phyloP scores from a whole-genome alignment of 2,113 vertebrate genomes.

The Spilogale gracilis region DNA sequence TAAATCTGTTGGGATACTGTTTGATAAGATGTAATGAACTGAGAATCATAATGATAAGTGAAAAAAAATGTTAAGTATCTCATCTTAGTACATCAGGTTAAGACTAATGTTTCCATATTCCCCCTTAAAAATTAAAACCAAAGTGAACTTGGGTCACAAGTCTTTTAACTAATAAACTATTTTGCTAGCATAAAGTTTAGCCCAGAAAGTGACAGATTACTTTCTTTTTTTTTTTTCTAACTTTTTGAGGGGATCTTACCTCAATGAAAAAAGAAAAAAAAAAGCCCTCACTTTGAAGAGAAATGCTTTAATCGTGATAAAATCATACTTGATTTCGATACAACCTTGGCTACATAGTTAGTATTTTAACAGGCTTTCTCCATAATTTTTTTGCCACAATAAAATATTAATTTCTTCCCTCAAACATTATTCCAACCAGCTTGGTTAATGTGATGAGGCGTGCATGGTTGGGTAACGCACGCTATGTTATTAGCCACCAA shows the following conservation, averaged over 20 bases:
- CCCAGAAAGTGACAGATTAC: neutral
- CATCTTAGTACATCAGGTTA: neutral
- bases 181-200: neutral
- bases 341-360: neutral
- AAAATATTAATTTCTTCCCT: conserved; percentile 41
- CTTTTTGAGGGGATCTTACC: neutral
- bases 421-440: neutral
- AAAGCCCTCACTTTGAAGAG: neutral
- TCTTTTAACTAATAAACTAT: neutral
- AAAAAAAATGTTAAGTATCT: neutral
- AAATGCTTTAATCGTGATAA: conserved; percentile 23
- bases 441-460: conserved; percentile 44
- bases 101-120: neutral
- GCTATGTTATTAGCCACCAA: conserved; percentile 40
- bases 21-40: neutral
- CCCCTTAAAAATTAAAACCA: neutral
- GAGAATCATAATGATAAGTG: neutral
- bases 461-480: neutral
- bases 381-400: neutral
- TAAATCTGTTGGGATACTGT: neutral
- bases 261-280: neutral
- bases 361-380: conserved; percentile 33
- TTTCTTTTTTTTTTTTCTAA: neutral
- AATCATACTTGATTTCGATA: neutral
- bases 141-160: neutral